These are phyloP conservation scores for Akabosia matsudoensis DNA, from an alignment of 1,140 invertebrate species.

Conservation along the genomic window DNA sequence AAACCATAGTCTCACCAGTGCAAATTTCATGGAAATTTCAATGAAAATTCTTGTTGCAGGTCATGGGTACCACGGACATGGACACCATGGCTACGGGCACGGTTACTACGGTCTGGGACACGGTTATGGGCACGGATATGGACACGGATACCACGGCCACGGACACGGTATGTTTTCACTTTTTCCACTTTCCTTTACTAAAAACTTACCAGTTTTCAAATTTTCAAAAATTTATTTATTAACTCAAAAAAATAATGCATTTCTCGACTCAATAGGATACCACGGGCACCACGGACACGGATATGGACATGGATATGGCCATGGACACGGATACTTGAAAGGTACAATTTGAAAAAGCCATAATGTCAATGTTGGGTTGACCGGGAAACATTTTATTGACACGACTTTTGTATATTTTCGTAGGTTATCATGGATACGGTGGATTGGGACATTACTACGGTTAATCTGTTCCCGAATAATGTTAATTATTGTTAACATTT, in stretches of 20 bases:
- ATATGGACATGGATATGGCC: conserved; percentile 22
- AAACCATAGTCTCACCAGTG: no score
- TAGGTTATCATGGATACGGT: neutral
- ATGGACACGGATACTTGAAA: neutral
- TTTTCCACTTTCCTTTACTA: no score
- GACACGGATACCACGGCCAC: conserved; percentile 21
- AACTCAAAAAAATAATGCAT: no score
- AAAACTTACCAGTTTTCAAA: neutral
- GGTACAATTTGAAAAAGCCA: no score
- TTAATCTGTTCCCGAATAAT: neutral
- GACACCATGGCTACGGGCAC: conserved; percentile 21
- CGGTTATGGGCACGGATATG: conserved; percentile 25
- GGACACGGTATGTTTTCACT: conserved; percentile 15
- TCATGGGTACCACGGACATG: conserved; percentile 22
- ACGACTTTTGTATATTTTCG: no score
- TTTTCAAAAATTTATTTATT: neutral
- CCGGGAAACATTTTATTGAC: no score
- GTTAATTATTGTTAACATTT: neutral
- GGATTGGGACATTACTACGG: conserved; percentile 29
- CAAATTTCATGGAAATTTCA: neutral
- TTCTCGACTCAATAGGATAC: no score
- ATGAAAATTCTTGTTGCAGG: neutral
- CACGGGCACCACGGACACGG: no score
- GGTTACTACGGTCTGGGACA: neutral
- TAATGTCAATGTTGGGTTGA: no score